Conservation (phyloP, 2,113 vertebrate species). For the Glaucidium brasilianum region DNA sequence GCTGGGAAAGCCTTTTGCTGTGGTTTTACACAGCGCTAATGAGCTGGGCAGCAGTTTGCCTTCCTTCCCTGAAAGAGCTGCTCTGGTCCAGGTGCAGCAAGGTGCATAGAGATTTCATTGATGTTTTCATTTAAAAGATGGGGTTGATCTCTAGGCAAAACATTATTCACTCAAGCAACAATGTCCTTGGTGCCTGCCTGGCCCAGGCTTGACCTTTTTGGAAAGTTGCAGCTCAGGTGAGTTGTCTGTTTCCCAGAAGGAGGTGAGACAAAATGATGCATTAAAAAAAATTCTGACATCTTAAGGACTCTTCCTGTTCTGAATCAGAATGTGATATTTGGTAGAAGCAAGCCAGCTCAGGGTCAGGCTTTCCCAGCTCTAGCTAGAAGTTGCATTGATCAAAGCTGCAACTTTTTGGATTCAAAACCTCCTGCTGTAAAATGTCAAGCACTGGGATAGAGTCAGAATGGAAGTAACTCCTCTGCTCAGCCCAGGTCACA, state of each 20-base stretch:
- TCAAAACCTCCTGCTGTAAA: neutral
- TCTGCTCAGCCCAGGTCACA: neutral
- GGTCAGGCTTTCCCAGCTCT: neutral
- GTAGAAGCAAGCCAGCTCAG: neutral
- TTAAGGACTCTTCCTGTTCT: neutral
- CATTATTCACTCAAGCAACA: neutral
- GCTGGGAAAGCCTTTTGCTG: neutral
- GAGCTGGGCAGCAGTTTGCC: neutral
- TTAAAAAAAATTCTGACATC: neutral
- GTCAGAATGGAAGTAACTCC: neutral
- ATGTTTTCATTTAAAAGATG: neutral
- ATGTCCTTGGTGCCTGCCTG: neutral
- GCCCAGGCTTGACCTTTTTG: neutral
- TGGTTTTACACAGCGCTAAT: neutral
- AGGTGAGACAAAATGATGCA: neutral
- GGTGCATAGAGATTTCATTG: neutral
- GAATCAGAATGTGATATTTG: neutral
- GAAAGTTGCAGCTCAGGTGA: neutral
- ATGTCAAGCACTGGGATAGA: neutral
- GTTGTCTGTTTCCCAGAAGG: neutral
- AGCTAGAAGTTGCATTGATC: neutral
- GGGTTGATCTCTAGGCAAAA: neutral
- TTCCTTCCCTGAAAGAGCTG: neutral
- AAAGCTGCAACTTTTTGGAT: neutral
- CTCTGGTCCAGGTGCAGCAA: neutral